A percentile compares a stretch with the other conserved stretches of the same genome.
phyloP scores from a whole-genome alignment of 2,797 vertebrate genomes.

The Gymnocypris eckloni region DNA sequence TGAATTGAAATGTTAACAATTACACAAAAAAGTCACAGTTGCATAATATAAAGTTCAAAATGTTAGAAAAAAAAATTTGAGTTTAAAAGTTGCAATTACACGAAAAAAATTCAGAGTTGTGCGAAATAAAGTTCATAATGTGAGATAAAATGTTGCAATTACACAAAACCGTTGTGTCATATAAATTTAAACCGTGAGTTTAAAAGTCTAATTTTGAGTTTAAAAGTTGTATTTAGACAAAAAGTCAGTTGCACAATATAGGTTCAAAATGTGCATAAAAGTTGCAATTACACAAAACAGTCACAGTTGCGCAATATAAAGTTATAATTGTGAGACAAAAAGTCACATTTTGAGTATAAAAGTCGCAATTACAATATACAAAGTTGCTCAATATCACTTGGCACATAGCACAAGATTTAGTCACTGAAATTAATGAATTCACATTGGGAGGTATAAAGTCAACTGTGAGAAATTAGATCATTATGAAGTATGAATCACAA shows the following conservation, averaged over 20 bases:
- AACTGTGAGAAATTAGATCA: neutral
- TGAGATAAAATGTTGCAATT: neutral
- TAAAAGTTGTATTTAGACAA: no score
- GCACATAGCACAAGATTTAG: neutral
- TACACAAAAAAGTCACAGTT: no score
- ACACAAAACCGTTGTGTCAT: no score
- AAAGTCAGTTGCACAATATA: no score
- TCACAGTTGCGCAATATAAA: neutral
- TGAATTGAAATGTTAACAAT: no score
- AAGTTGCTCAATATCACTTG: neutral
- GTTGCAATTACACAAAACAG: no score
- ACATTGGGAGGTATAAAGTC: neutral
- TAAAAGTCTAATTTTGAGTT: no score
- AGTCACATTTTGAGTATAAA: neutral
- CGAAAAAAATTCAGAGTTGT: no score
- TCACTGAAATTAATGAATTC: neutral
- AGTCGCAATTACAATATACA: neutral
- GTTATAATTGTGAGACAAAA: neutral
- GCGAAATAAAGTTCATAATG: neutral
- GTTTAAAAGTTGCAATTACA: neutral
- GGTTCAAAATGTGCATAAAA: no score
- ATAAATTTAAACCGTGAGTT: no score
- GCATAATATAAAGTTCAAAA: neutral
- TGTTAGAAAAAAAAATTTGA: neutral
- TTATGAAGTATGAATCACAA: neutral